Evolutionary conservation across 1,140 invertebrate species (phyloP), one percentile per base, ranked within the genome.

Genomic region (Diuraphis noxia): DNA sequence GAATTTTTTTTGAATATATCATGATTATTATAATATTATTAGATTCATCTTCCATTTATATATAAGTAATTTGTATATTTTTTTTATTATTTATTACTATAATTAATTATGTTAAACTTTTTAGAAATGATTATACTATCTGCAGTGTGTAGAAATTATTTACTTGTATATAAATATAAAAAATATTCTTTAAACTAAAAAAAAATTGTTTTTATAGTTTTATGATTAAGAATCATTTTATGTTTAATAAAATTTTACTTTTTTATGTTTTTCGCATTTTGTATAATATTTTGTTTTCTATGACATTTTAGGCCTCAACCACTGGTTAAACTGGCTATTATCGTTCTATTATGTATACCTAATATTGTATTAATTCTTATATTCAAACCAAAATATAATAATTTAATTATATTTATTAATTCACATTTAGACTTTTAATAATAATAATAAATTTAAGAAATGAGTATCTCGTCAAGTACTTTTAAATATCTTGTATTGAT

Each of bases 161-260:
- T 34, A 36, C 8, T 86, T 82, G 38, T 82, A 41, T 38, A 38
- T 82, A 30, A 10, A 46, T 41, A 84, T 84, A 17, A n/a, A 84
- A 41, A 43, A 19, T 84, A 84, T 86, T 36, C 13, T 86, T 49
- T 9, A 49, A 46, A 85, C 0, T n/a, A 46, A 25, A 19, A 34
- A n/a, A 85, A 46, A 49, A 8, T 46, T 86, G 41, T 46, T 86
- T 85, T 86, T 49, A 36, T 86, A 10, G 6, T 86, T 86, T 86
- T 49, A 49, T 34, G 23, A 86, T 86, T 86, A 36, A 46, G n/a
- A 46, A 49, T 36, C 2, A 49, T 49, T 86, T 86, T 8, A 86
- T 34, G 30, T 86, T n/a, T 36, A 36, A 86, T 49, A 49, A 10
- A 49, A 34, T 49, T 86, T 49, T 49, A 49, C 41, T 85, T 85